Conservation (phyloP, 2,888 invertebrate genomes). For the Pelosia muscerda region DNA sequence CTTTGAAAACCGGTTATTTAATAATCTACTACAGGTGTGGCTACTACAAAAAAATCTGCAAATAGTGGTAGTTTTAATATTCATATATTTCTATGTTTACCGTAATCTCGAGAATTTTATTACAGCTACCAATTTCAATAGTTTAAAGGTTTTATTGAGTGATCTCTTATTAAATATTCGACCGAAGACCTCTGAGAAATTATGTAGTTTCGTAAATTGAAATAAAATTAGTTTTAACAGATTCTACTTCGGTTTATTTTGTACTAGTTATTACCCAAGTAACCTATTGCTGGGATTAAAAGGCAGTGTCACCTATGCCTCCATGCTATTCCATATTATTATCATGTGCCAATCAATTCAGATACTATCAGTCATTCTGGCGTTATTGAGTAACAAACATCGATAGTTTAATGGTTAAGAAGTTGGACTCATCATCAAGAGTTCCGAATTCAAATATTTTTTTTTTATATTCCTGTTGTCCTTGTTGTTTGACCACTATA, state of each 20-base stretch:
- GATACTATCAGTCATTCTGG: background rate
- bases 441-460: too few relatives aligned
- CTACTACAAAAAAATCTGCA: background rate
- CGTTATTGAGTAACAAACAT: background rate
- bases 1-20: background rate
- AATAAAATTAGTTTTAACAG: background rate
- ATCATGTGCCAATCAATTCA: background rate
- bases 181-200: background rate
- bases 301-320: background rate
- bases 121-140: background rate
- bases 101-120: slow-evolving; percentile 3
- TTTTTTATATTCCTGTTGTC: too few relatives aligned
- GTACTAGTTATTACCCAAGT: background rate
- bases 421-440: too few relatives aligned
- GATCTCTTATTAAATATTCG: background rate
- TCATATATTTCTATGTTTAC: slow-evolving; percentile 9
- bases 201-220: background rate
- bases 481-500: too few relatives aligned
- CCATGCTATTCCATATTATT: background rate
- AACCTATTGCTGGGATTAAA: background rate
- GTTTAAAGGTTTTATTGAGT: background rate
- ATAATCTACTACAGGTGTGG: slow-evolving; percentile 10
- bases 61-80: background rate
- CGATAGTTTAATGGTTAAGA: too few relatives aligned
- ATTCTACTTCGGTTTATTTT: background rate